phyloP scores from a whole-genome alignment of 2,888 invertebrate species.

The Caenorhabditis sp. region DNA sequence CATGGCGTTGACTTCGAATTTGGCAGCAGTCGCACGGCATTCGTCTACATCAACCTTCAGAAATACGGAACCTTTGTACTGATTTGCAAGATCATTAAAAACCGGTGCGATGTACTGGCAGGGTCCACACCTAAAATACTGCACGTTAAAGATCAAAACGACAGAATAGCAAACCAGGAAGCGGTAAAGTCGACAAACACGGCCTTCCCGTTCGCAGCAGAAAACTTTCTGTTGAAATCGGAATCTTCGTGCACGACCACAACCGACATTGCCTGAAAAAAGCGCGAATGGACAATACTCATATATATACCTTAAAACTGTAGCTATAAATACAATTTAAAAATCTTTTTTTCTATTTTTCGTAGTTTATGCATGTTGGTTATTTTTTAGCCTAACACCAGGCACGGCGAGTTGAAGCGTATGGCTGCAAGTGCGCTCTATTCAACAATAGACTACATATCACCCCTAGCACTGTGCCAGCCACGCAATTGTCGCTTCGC shows the following conservation, averaged over 20 bases:
- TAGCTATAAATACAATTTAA: too few relatives aligned
- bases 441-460: too few relatives aligned
- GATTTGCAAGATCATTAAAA: slow-evolving; percentile 89
- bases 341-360: too few relatives aligned
- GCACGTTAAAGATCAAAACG: neutral
- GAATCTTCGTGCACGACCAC: slow-evolving; percentile 36
- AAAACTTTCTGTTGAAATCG: slow-evolving; percentile 37
- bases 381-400: too few relatives aligned
- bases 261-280: slow-evolving; percentile 39
- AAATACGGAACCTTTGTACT: slow-evolving; percentile 92
- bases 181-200: slow-evolving; percentile 51
- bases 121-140: slow-evolving; percentile 89
- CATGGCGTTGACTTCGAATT: slow-evolving; percentile 94
- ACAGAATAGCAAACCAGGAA: slow-evolving; percentile 25
- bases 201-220: slow-evolving; percentile 35
- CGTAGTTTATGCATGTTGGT: too few relatives aligned
- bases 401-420: too few relatives aligned
- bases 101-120: slow-evolving; percentile 94
- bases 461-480: too few relatives aligned
- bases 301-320: too few relatives aligned
- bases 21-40: slow-evolving; percentile 83
- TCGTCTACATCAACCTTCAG: slow-evolving; percentile 89
- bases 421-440: too few relatives aligned
- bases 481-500: too few relatives aligned
- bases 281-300: neutral